Conservation (phyloP, 2,113 vertebrate species). For the Typhlomys cinereus region DNA sequence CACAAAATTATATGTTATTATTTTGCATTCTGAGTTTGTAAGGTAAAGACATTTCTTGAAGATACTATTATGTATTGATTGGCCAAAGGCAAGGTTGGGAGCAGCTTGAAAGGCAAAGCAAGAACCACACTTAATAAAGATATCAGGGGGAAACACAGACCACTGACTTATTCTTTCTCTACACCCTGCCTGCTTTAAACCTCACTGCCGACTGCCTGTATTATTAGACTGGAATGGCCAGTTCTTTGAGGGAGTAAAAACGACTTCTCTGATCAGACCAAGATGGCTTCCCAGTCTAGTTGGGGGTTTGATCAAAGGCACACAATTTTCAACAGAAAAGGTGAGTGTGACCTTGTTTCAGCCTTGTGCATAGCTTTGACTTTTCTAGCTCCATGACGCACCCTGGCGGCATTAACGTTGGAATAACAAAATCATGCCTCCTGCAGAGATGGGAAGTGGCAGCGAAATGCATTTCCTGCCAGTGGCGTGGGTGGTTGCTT, state of each 20-base stretch:
- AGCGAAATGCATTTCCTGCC: constrained; percentile 65
- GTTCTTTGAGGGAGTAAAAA: constrained; percentile 11
- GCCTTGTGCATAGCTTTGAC: constrained; percentile 57
- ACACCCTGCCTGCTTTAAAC: constrained; percentile 45
- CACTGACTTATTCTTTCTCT: background rate
- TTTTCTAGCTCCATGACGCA: constrained; percentile 44
- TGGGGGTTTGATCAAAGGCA: background rate
- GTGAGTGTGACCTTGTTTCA: constrained; percentile 47
- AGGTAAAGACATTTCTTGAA: constrained; percentile 76
- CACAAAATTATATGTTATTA: constrained; percentile 70
- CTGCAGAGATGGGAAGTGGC: constrained; percentile 60
- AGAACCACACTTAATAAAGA: constrained; percentile 56
- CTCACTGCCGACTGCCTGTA: background rate
- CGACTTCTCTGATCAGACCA: constrained; percentile 41
- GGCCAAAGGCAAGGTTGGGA: constrained; percentile 38
- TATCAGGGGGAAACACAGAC: constrained; percentile 22
- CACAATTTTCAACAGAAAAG: constrained; percentile 10
- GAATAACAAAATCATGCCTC: constrained; percentile 68
- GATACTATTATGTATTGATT: constrained; percentile 66
- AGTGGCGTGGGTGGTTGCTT: constrained; percentile 69
- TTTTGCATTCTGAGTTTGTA: constrained; percentile 79
- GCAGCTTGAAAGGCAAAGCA: constrained; percentile 51
- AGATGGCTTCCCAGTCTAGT: background rate
- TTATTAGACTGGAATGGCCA: constrained; percentile 17
- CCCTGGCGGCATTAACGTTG: constrained; percentile 49